Base-by-base conservation (phyloP, 2,888 invertebrate genomes). In the Gari tellinella region DNA sequence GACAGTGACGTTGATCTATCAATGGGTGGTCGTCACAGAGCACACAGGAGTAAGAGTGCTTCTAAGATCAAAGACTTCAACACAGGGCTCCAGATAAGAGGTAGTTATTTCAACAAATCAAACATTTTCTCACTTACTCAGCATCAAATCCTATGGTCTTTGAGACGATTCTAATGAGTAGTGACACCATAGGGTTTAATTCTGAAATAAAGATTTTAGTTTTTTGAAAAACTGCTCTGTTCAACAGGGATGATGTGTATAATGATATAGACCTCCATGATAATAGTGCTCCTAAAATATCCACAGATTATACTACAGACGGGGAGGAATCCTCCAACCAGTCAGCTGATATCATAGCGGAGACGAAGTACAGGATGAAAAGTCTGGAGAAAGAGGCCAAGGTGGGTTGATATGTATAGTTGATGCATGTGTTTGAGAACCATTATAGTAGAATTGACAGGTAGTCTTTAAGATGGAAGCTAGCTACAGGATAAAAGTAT, bases 331-430 rank as follows among this genome's bases (percentile, higher is more conserved):
- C 85, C 0, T 87, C 88, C 14, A 80, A 82, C 8, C 78, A 84
- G 52, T 90, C 90, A 4, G 86, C 85, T 19, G 90, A 90, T 65
- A 80, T 91, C 40, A 83, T 91, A 26, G 86, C 86, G 12, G 88
- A 90, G 46, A 86, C 90, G 5, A 89, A 89, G 77, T 86, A 88
- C 60, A 81, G 91, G 68, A 81, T 91, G 43, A 81, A 85, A 57
- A 86, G 82, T 63, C 75, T 91, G 40, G 91, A 91, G 58, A 87
- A 84, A 52, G 91, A 91, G 61, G 90, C 90, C 8, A 86, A 88
- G 82, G 90, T 90, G 58, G 41, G 77, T 63, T 15, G 26, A 31
- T n/a, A n/a, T n/a, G n/a, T n/a, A n/a, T n/a, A n/a, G n/a, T n/a
- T n/a, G n/a, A n/a, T n/a, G n/a, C n/a, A n/a, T n/a, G n/a, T n/a